Evolutionary conservation across 2,113 vertebrate species (phyloP).

Genomic region (Mormyrus lacerda): DNA sequence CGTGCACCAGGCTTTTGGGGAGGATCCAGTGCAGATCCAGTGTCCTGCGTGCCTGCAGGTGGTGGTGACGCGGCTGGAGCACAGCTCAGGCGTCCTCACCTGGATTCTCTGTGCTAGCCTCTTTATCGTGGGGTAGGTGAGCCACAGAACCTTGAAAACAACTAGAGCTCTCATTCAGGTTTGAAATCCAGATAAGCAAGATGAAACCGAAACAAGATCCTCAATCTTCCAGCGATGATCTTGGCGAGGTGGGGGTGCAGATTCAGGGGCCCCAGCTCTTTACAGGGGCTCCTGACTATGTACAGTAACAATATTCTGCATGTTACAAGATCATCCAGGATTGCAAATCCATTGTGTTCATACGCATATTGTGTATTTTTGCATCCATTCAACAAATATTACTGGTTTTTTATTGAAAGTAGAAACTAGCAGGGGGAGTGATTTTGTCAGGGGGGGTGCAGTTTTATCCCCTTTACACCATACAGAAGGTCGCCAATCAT

Average conservation of each 20-base stretch:
- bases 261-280: background rate
- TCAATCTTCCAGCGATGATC: background rate
- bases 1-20: constrained; percentile 55
- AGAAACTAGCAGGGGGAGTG: background rate
- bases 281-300: background rate
- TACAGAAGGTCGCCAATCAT: background rate
- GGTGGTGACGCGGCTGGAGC: constrained; percentile 56
- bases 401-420: background rate
- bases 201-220: background rate
- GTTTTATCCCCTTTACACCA: background rate
- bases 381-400: background rate
- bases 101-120: constrained; percentile 75
- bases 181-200: background rate
- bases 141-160: background rate
- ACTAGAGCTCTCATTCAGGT: background rate
- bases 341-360: background rate
- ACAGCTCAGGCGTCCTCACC: constrained; percentile 54
- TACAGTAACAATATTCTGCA: background rate
- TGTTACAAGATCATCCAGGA: background rate
- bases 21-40: constrained; percentile 59
- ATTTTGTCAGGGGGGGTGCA: background rate
- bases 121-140: constrained; percentile 68
- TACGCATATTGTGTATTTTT: background rate
- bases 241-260: background rate
- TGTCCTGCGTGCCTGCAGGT: constrained; percentile 65